Evolutionary conservation across 1,140 invertebrate species (phyloP).

Genomic region (Lineus longissimus): DNA sequence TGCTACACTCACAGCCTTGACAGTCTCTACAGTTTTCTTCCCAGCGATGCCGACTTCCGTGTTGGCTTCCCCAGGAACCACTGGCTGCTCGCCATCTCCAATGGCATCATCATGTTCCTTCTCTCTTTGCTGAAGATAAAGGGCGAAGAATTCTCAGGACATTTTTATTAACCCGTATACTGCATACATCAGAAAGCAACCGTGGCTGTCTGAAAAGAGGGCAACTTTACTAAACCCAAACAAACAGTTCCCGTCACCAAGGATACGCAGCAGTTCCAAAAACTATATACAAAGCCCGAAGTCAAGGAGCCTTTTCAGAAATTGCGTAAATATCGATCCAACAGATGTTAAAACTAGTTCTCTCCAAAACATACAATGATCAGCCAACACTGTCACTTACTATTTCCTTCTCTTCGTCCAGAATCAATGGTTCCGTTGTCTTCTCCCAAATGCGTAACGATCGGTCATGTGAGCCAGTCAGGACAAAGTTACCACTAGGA

Average conservation of each 20-base stretch:
- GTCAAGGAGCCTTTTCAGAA: no score
- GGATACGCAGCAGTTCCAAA: no score
- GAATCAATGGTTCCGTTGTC: slow-evolving; percentile 81
- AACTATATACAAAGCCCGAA: no score
- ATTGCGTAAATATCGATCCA: no score
- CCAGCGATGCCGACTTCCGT: slow-evolving; percentile 76
- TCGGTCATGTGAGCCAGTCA: slow-evolving; percentile 82
- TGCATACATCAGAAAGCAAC: background rate
- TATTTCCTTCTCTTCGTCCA: slow-evolving; percentile 85
- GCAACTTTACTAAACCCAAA: background rate
- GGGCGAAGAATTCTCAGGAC: slow-evolving; percentile 6
- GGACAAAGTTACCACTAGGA: slow-evolving; percentile 74
- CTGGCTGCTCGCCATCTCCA: slow-evolving; percentile 66
- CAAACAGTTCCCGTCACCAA: no score
- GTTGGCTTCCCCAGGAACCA: slow-evolving; percentile 57
- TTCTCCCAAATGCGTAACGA: slow-evolving; percentile 83
- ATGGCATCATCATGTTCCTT: slow-evolving; percentile 52
- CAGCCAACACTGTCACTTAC: slow-evolving; percentile 24
- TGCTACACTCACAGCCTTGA: slow-evolving; percentile 72
- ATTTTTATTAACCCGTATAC: background rate
- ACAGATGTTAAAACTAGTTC: no score
- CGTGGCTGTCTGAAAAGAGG: background rate
- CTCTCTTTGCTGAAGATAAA: slow-evolving; percentile 44
- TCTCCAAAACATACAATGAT: no score
- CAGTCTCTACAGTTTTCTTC: slow-evolving; percentile 84